Evolutionary conservation across 2,113 vertebrate species (phyloP).

Genomic region (Oreochromis aureus): DNA sequence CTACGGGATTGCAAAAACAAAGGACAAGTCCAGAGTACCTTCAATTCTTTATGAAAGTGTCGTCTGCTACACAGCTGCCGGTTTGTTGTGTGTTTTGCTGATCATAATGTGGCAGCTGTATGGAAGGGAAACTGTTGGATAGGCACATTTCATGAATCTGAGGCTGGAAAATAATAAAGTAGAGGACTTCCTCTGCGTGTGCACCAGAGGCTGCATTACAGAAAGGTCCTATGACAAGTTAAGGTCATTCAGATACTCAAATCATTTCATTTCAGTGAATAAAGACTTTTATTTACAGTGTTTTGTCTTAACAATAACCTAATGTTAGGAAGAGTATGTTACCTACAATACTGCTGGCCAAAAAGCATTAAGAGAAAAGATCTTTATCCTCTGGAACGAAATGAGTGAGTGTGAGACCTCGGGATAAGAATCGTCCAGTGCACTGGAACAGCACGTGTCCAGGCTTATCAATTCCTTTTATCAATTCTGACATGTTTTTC

Average conservation of each 20-base stretch:
- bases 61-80: neutral
- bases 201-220: neutral
- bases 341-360: neutral
- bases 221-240: neutral
- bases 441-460: neutral
- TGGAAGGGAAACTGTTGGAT: neutral
- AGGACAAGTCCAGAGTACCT: neutral
- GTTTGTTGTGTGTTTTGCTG: conserved; percentile 15
- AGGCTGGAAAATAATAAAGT: conserved; percentile 10
- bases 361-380: neutral
- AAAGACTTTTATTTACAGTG: neutral
- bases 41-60: neutral
- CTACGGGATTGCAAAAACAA: neutral
- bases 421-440: neutral
- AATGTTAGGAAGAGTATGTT: neutral
- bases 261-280: neutral
- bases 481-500: neutral
- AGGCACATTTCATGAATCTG: conserved; percentile 9
- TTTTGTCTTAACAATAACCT: neutral
- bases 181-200: conserved; percentile 24
- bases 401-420: neutral
- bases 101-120: neutral
- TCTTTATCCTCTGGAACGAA: neutral
- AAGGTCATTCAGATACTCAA: neutral
- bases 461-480: neutral